Conservation (phyloP, 2,888 invertebrate species). For the Rhyacophila evoluta region DNA sequence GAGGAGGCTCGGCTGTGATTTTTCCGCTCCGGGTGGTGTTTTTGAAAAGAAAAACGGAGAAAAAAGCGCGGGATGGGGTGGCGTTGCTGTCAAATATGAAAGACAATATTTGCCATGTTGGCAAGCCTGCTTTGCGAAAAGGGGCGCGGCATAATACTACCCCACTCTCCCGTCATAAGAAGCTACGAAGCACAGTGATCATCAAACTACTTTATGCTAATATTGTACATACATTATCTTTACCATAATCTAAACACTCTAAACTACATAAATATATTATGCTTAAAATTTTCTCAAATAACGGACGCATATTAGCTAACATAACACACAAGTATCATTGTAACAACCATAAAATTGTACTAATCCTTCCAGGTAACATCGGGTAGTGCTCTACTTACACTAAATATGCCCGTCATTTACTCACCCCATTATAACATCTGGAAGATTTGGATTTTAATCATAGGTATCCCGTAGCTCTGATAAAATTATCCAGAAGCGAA, state of each 20-base stretch:
- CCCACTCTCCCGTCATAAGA: not conserved
- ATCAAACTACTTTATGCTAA: not conserved
- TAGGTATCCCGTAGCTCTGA: no score
- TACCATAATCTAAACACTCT: not conserved
- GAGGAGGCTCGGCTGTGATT: constrained; percentile 17
- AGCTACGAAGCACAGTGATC: not conserved
- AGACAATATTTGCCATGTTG: constrained; percentile 24
- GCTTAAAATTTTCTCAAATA: no score
- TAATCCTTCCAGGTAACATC: no score
- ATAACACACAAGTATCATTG: no score
- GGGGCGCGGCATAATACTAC: not conserved
- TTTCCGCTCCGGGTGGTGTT: constrained; percentile 19
- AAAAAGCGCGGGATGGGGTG: not conserved
- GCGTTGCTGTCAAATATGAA: constrained; percentile 4
- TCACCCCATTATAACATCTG: no score
- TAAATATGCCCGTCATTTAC: no score
- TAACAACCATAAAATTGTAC: no score
- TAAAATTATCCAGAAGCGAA: no score
- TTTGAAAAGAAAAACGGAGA: constrained; percentile 22
- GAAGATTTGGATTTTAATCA: no score
- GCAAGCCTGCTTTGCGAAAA: constrained; percentile 13
- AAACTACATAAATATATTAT: no score
- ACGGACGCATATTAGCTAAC: no score
- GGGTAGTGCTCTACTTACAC: no score
- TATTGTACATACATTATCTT: not conserved